Conservation (phyloP, 1,140 invertebrate species). For the Rhopalosiphum padi region DNA sequence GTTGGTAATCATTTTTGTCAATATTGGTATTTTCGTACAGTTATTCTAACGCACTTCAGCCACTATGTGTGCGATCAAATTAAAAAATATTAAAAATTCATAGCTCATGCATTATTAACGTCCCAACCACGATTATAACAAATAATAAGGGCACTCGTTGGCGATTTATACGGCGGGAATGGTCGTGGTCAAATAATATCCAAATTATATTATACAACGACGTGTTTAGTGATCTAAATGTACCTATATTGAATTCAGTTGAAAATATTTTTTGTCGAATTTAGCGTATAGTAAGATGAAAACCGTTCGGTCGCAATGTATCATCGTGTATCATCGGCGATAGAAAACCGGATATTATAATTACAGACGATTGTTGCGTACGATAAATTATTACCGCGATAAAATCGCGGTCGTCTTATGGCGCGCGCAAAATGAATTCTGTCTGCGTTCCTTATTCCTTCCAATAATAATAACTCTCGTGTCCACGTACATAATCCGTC, state of each 20-base stretch:
- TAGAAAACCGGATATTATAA: background rate
- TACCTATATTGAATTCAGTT: background rate
- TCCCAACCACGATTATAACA: too few relatives aligned
- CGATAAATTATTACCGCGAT: background rate
- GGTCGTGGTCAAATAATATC: background rate
- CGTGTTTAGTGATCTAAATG: background rate
- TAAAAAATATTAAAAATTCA: background rate
- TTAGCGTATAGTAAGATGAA: background rate
- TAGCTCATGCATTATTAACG: background rate
- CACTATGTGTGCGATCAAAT: background rate
- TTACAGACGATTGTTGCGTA: background rate
- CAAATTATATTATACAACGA: background rate
- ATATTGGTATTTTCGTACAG: too few relatives aligned
- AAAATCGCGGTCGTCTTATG: background rate
- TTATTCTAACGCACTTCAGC: too few relatives aligned
- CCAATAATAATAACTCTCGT: background rate
- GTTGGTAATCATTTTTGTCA: too few relatives aligned
- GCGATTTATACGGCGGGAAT: too few relatives aligned
- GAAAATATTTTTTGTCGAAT: background rate
- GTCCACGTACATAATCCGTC: background rate
- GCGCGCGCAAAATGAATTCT: background rate
- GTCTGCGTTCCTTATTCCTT: background rate
- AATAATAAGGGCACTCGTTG: too few relatives aligned
- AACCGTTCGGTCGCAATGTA: background rate
- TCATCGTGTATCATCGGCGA: background rate